A percentile compares a stretch with the other conserved stretches of the same genome.
phyloP scores from a whole-genome alignment of 2,113 vertebrate species.

The Chaetorhynchus papuensis region DNA sequence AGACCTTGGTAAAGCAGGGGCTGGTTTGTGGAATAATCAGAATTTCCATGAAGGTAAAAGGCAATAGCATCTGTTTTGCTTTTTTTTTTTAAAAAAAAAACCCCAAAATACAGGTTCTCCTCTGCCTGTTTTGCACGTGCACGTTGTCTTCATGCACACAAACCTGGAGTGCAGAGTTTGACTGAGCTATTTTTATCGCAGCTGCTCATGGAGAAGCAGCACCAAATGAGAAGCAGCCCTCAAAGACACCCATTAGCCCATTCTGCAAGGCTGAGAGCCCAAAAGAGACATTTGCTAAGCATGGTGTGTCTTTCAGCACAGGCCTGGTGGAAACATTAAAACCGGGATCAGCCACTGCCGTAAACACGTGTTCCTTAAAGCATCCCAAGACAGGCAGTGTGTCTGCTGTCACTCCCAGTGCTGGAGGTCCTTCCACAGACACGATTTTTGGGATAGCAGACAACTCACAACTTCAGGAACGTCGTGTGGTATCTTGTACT shows the following conservation, averaged over 20 bases:
- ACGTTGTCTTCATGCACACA: background rate
- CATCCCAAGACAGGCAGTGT: background rate
- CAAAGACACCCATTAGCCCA: background rate
- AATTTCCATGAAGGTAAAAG: background rate
- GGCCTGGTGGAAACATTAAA: background rate
- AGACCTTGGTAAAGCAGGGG: background rate
- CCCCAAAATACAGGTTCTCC: background rate
- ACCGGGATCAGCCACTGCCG: slow-evolving; percentile 6
- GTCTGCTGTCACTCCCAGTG: background rate
- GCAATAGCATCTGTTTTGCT: background rate
- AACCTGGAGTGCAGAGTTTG: background rate
- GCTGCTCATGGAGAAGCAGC: background rate
- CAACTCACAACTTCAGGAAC: background rate
- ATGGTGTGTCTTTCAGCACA: background rate
- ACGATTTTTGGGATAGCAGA: background rate
- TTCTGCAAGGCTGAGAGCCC: slow-evolving; percentile 7
- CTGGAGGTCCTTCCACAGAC: background rate
- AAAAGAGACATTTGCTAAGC: background rate
- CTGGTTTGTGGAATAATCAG: background rate
- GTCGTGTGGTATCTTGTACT: fast-evolving
- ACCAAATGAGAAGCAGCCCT: slow-evolving; percentile 31
- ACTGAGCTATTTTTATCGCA: background rate
- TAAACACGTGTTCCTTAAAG: background rate
- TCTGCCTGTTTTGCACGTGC: background rate
- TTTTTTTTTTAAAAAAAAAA: background rate